These are phyloP conservation scores for Acheta domesticus DNA, from an alignment of 2,888 invertebrate species.

Conservation along the genomic window DNA sequence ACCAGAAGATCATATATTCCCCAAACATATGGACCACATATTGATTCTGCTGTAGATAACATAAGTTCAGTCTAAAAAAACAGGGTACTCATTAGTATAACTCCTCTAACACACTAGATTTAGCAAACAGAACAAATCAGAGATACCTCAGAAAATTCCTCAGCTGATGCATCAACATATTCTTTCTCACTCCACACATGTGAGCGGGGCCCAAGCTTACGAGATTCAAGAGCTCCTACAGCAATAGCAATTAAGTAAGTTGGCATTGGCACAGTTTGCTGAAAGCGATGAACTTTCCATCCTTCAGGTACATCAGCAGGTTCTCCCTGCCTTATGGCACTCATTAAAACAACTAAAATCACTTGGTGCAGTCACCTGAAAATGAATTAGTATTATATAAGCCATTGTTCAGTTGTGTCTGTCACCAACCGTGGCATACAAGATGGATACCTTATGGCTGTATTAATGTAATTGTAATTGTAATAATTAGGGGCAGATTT, in stretches of 20 bases:
- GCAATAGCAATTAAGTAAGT: slow-evolving; percentile 88
- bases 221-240: slow-evolving; percentile 73
- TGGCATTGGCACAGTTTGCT: slow-evolving; percentile 79
- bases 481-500: too few relatives aligned
- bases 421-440: too few relatives aligned
- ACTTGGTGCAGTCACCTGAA: slow-evolving; percentile 65
- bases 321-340: slow-evolving; percentile 63
- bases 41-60: slow-evolving; percentile 72
- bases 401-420: too few relatives aligned
- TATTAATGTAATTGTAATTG: too few relatives aligned
- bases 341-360: slow-evolving; percentile 84
- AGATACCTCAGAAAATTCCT: slow-evolving; percentile 74
- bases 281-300: slow-evolving; percentile 58
- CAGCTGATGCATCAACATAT: slow-evolving; percentile 75
- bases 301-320: slow-evolving; percentile 46
- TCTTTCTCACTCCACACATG: slow-evolving; percentile 88
- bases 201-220: slow-evolving; percentile 73
- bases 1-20: slow-evolving; percentile 84
- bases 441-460: too few relatives aligned
- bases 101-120: not conserved
- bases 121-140: not conserved
- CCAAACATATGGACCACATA: slow-evolving; percentile 90
- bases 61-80: slow-evolving; percentile 65
- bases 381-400: slow-evolving; percentile 12
- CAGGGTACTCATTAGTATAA: slow-evolving; percentile 4